Evolutionary conservation across 1,140 invertebrate species (phyloP), one percentile per base, ranked within the genome.

Genomic region (Metaphire vulgaris): DNA sequence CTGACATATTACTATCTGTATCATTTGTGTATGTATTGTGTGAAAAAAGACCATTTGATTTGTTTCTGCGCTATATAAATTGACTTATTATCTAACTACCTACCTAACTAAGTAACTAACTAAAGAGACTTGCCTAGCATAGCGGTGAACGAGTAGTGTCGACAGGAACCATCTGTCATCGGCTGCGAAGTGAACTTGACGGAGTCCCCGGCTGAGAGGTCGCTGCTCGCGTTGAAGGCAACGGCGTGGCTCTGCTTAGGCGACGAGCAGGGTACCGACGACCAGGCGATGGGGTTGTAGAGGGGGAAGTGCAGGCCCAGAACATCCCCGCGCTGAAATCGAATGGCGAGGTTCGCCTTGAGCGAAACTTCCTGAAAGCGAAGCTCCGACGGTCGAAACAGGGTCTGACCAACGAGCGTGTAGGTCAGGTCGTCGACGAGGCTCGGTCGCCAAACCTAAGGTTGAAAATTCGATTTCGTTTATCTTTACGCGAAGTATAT

Each of bases 121-220:
- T n/a, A n/a, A n/a, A n/a, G n/a, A n/a, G n/a, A n/a, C n/a, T n/a
- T n/a, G 74, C 76, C 66, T 15, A 77, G 33, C 30, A 77, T 66
- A 41, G 76, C 76, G 1, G 65, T 74, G 72, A 77, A 69, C 1
- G 76, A 77, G 31, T 77, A 77, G 21, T 77, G 76, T 69, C 76
- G 74, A 33, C 76, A 77, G 6, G 66, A 14, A 6, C 72, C 34
- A n/a, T 32, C 33, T 29, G n/a, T 33, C 14, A 77, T 41, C 21
- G 29, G 16, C 26, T n/a, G 2, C 74, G 74, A 56, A 6, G 41
- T n/a, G 64, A 74, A 66, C 1, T 16, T 41, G 14, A 33, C 30
- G 28, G 74, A 1, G 74, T n/a, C 6, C 0, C 33, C 32, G 12
- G 16, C 28, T 2, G 30, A 33, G 32, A 56, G 29, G 72, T 74